These are phyloP conservation scores for Megalonaias nervosa DNA, from an alignment of 1,140 invertebrate species.

Conservation along the genomic window DNA sequence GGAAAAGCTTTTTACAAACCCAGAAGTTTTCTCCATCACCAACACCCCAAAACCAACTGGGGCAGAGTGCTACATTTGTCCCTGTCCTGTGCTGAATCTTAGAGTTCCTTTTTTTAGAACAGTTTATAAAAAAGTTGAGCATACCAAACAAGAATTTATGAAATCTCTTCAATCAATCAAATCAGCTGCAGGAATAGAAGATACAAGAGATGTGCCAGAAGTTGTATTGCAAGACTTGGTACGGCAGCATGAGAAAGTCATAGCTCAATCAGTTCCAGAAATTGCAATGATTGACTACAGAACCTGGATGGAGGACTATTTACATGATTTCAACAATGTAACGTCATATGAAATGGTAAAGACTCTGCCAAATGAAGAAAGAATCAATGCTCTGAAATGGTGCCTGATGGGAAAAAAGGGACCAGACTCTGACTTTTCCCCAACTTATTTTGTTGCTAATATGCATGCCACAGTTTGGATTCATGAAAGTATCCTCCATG, in stretches of 20 bases:
- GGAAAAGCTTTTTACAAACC: not conserved
- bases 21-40: not conserved
- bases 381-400: not conserved
- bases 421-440: not conserved
- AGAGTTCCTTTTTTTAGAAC: conserved; percentile 16
- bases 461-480: conserved; percentile 14
- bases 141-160: conserved; percentile 17
- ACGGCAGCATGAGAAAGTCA: conserved; percentile 4
- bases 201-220: conserved; percentile 6
- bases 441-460: not conserved
- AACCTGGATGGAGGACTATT: conserved; percentile 5
- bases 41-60: conserved; percentile 10
- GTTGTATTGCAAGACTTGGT: conserved; percentile 13
- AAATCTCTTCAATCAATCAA: not conserved
- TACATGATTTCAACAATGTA: conserved; percentile 29
- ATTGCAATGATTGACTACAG: not conserved
- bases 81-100: conserved; percentile 10
- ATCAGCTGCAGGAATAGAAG: conserved; percentile 11
- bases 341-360: conserved; percentile 1
- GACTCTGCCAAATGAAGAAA: not conserved
- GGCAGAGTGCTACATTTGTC: conserved; percentile 27
- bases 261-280: not conserved
- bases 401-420: not conserved
- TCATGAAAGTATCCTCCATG: not conserved
- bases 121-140: conserved; percentile 17